Evolutionary conservation across 2,888 invertebrate genomes (phyloP), one percentile per base, ranked within the genome.

Genomic region (Eledone cirrhosa): DNA sequence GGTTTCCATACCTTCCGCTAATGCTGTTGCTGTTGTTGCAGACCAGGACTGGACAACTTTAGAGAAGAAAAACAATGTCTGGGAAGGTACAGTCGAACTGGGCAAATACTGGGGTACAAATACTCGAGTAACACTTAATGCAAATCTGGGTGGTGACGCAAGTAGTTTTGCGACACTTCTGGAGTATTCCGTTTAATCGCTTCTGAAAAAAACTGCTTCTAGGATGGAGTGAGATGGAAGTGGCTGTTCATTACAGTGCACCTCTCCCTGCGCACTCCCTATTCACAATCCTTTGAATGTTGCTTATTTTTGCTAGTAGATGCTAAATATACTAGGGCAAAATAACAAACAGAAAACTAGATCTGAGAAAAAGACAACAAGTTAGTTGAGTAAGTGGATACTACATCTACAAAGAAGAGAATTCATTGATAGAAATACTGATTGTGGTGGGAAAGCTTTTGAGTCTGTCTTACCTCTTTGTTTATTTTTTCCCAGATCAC

Each of bases 131-230:
- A 89, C 90, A 2, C 81, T 91, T 59, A 90, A 90, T 80, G 90
- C 90, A 75, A 90, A 90, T 84, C 90, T 88, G 80, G 89, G 90
- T 16, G 87, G 86, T 24, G 89, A 88, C 80, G 86, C 87, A 48
- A 88, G 88, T 19, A 90, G 88, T 82, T 90, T 90, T 81, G 89
- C 89, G 79, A 90, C 90, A 5, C 85, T 90, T 82, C 85, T 90
- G 48, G 90, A 90, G 82, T 90, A 89, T 77, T 59, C 79, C 74
- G 72, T 86, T 80, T 85, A 82, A 82, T 33, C 22, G 24, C 33
- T 33, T 33, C 33, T 31, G n/a, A 33, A 31, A 22, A 72, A 22
- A 72, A 31, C 22, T 33, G 33, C 24, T 41, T 72, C 22, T 41
- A 41, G 41, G 41, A 41, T 41, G 41, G 41, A 41, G 41, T 41